A percentile compares a stretch with the other conserved stretches of the same genome.
Evolutionary conservation across 2,888 invertebrate species (phyloP).

Genomic region (Polyommatus icarus): DNA sequence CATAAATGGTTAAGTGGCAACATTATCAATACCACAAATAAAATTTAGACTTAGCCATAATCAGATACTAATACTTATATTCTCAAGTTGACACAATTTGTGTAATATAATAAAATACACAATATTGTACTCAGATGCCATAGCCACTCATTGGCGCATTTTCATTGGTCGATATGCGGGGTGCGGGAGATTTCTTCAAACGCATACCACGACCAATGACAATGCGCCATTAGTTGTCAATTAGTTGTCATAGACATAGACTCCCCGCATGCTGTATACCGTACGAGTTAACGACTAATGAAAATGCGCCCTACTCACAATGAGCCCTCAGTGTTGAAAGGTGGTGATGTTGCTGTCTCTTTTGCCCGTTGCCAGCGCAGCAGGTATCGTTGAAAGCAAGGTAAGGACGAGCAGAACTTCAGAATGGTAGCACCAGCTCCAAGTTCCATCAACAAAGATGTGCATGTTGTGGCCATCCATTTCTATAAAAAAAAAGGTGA

Average conservation of each 20-base stretch:
- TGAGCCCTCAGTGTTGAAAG: slow-evolving; percentile 87
- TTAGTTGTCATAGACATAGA: too few relatives aligned
- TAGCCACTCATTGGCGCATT: not conserved
- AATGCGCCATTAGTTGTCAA: too few relatives aligned
- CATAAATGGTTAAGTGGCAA: too few relatives aligned
- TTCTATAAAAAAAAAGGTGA: slow-evolving; percentile 73
- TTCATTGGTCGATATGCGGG: too few relatives aligned
- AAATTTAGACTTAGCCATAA: too few relatives aligned
- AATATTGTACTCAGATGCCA: not conserved
- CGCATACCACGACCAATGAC: too few relatives aligned
- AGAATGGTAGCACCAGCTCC: slow-evolving; percentile 91
- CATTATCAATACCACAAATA: too few relatives aligned
- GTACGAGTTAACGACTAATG: too few relatives aligned
- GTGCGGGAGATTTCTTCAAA: too few relatives aligned
- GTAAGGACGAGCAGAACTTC: slow-evolving; percentile 89
- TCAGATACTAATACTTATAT: too few relatives aligned
- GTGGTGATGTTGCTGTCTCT: slow-evolving; percentile 83
- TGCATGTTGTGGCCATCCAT: slow-evolving; percentile 88
- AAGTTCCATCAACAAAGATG: slow-evolving; percentile 87
- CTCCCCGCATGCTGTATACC: too few relatives aligned
- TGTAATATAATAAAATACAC: not conserved
- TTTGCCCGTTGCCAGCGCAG: slow-evolving; percentile 81
- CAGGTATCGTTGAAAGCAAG: slow-evolving; percentile 79
- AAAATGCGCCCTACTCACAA: slow-evolving; percentile 65
- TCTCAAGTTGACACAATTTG: too few relatives aligned